A percentile compares a stretch with the other conserved stretches of the same genome.
Evolutionary conservation across 2,113 vertebrate genomes (phyloP).

Genomic region (Dolichotis patagonum): DNA sequence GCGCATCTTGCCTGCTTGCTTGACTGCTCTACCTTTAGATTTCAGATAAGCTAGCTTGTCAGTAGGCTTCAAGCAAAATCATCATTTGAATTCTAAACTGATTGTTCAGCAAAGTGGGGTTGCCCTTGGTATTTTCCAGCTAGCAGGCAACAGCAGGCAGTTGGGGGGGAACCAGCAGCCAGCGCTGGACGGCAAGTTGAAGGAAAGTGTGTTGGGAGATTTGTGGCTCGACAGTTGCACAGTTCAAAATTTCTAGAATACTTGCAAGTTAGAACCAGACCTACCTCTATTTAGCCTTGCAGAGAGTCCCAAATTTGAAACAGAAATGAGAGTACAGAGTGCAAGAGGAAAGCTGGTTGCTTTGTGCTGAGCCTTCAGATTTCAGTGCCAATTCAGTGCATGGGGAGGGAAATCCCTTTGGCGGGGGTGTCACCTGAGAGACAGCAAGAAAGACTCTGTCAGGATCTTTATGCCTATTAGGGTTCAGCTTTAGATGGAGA

Average conservation of each 20-base stretch:
- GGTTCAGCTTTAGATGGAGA: slow-evolving; percentile 82
- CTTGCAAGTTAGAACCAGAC: slow-evolving; percentile 76
- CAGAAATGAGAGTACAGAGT: slow-evolving; percentile 61
- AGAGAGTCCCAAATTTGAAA: slow-evolving; percentile 70
- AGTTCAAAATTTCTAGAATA: slow-evolving; percentile 80
- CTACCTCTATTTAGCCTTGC: slow-evolving; percentile 69
- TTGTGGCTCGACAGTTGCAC: slow-evolving; percentile 66
- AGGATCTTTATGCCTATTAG: slow-evolving; percentile 71
- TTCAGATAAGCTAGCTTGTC: slow-evolving; percentile 63
- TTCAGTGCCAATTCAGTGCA: slow-evolving; percentile 72
- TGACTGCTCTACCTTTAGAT: slow-evolving; percentile 56
- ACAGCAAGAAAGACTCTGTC: slow-evolving; percentile 73
- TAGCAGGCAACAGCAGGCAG: background rate
- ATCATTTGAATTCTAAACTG: slow-evolving; percentile 42
- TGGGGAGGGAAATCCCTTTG: slow-evolving; percentile 81
- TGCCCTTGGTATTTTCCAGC: slow-evolving; percentile 43
- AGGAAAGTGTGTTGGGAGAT: background rate
- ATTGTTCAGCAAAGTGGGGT: slow-evolving; percentile 57
- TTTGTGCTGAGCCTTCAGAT: slow-evolving; percentile 82
- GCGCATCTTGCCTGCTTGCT: slow-evolving; percentile 66
- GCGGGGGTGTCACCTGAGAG: slow-evolving; percentile 81
- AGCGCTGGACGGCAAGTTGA: background rate
- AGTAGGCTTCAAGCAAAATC: slow-evolving; percentile 47
- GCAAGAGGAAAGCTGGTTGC: slow-evolving; percentile 61
- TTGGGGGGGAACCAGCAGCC: background rate